Evolutionary conservation across 2,113 vertebrate species (phyloP).

Genomic region (Solea senegalensis): DNA sequence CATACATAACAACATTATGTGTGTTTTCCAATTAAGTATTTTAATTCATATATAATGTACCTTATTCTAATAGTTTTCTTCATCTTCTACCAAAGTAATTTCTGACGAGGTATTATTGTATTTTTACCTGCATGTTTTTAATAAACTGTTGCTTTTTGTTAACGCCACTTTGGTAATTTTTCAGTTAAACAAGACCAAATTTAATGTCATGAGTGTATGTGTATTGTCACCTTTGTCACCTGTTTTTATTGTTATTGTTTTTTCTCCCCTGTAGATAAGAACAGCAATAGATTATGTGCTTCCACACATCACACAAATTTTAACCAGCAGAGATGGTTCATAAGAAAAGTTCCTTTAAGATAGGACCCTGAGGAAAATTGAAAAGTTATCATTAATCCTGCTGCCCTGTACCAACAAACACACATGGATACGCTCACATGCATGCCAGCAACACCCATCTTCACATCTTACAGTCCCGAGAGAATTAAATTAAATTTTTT

Average conservation of each 20-base stretch:
- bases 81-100: no score
- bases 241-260: slow-evolving; percentile 41
- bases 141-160: neutral
- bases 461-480: slow-evolving; percentile 18
- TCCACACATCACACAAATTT: slow-evolving; percentile 59
- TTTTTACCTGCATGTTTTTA: no score
- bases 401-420: slow-evolving; percentile 17
- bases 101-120: no score
- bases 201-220: slow-evolving; percentile 52
- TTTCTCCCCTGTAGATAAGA: slow-evolving; percentile 32
- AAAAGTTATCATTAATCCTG: slow-evolving; percentile 67
- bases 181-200: slow-evolving; percentile 34
- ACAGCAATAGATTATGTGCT: slow-evolving; percentile 42
- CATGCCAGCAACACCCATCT: neutral
- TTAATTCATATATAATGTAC: no score
- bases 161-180: slow-evolving; percentile 31
- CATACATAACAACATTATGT: no score
- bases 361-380: slow-evolving; percentile 65
- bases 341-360: slow-evolving; percentile 65
- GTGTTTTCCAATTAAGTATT: no score
- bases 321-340: slow-evolving; percentile 61
- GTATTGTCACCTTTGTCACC: slow-evolving; percentile 61
- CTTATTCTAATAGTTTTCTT: no score
- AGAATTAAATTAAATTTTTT: slow-evolving; percentile 11
- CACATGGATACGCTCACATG: neutral